These are phyloP conservation scores for Ceraclea dissimilis DNA, from an alignment of 2,888 invertebrate species.

Conservation along the genomic window DNA sequence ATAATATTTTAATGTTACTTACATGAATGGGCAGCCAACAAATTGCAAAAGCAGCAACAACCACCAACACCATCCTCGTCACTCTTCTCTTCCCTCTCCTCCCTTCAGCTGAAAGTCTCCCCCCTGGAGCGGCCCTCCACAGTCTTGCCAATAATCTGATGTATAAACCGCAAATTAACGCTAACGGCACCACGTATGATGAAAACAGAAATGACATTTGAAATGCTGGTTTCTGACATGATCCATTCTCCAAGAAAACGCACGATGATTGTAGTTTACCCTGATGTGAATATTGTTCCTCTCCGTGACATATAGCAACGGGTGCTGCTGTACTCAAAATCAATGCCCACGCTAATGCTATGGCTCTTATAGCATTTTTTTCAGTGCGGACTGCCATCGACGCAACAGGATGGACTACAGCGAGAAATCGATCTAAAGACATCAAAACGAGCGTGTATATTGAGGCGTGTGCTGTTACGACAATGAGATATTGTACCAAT, in stretches of 20 bases:
- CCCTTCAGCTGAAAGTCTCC: constrained; percentile 71
- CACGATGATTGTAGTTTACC: constrained; percentile 60
- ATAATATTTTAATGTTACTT: constrained; percentile 29
- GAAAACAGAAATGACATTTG: constrained; percentile 81
- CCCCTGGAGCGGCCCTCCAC: constrained; percentile 79
- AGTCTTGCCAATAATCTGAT: constrained; percentile 82
- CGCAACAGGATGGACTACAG: constrained; percentile 87
- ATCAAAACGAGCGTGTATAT: constrained; percentile 91
- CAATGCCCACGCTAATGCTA: constrained; percentile 71
- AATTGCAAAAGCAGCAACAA: constrained; percentile 85
- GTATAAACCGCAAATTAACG: constrained; percentile 80
- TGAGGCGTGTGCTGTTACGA: constrained; percentile 87
- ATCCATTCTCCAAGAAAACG: constrained; percentile 56
- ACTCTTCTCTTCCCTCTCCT: constrained; percentile 80
- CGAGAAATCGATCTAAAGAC: constrained; percentile 87
- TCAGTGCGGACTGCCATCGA: constrained; percentile 82
- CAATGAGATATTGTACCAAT: constrained; percentile 83
- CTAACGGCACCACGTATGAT: constrained; percentile 82
- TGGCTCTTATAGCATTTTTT: constrained; percentile 71
- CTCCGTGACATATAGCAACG: constrained; percentile 69
- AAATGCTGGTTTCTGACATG: constrained; percentile 53
- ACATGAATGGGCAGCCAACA: constrained; percentile 95
- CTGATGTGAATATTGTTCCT: constrained; percentile 57
- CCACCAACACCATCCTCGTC: constrained; percentile 85
- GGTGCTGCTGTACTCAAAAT: constrained; percentile 74